Evolutionary conservation across 2,888 invertebrate genomes (phyloP), one percentile per base, ranked within the genome.

Genomic region (Agonopterix alstromeriana): DNA sequence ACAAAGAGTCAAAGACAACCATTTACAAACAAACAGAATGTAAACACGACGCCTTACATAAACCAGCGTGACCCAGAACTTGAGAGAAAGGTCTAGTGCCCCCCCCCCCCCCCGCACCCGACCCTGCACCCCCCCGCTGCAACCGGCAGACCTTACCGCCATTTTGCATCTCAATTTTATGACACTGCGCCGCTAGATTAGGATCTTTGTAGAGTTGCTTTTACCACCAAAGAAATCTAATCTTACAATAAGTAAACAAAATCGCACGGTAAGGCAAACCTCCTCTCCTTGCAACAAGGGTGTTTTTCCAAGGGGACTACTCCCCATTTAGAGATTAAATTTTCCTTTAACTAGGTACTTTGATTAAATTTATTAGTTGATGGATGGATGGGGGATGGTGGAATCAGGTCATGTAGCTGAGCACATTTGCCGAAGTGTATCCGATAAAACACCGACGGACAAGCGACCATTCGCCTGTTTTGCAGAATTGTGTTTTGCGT

Each of bases 81-180:
- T 85, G 79, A 62, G 84, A 86, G 87, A 87, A 87, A 87, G 84
- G 85, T 81, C 77, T 76, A 77, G 73, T 66, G 62, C 61, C 53
- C 49, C 51, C 53, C 54, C 53, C 54, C 48, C 27, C 44, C 27
- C 50, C 5, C 27, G 5, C 27, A 27, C 27, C 27, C 5, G 27
- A 27, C 47, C 48, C 40, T 8, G 38, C 44, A 35, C 50, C 53
- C 48, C 51, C 53, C 50, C 55, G 60, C 55, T 53, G 54, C 46
- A 50, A 47, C 44, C 48, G 44, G 14, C 51, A 46, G 50, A 47
- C 48, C 47, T 35, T 11, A 46, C 38, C 17, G 50, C 54, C 60
- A 60, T 67, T 64, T 69, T 70, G 70, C 70, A 74, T 73, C 70
- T 70, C 67, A 67, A 67, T 70, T 66, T 59, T 67, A 70, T 65